Base-by-base conservation (phyloP, 2,797 vertebrate species). In the Gastrophryne carolinensis region DNA sequence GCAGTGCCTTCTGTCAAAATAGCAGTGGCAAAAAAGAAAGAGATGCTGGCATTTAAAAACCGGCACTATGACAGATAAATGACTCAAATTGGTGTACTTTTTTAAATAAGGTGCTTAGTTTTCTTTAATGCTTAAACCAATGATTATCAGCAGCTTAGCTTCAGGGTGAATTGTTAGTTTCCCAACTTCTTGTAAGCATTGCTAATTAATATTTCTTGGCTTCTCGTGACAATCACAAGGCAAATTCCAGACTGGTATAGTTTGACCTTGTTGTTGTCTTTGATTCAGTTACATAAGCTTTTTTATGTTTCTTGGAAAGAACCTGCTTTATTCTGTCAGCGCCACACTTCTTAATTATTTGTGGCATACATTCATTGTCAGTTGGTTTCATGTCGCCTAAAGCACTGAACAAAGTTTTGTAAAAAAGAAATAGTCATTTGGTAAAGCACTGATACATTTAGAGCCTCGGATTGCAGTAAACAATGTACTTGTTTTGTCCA, bases 211-310 rank as follows among this genome's bases (percentile, higher is more conserved):
- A 58, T 54, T 71, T 77, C 26, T 62, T 41, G 32, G 34, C n/a
- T 32, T 56, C 60, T 77, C 57, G 67, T 77, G 74, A 76, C 73
- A 69, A 61, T 75, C 73, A 75, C 64, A 68, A 70, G 66, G 57
- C 63, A 70, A 39, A 70, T 70, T 70, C 74, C 66, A 63, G 13
- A 47, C 34, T 17, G 4, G 26, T 70, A 15, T 35, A 57, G 13
- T 66, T 54, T 29, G 64, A 71, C 64, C 60, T 71, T 77, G 61
- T 34, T 39, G 47, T 62, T 69, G 47, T 13, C 41, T 70, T 76
- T 75, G 41, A 70, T 19, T 26, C 41, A 56, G 24, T 19, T 41
- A 37, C 58, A 34, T 69, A 54, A 63, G 57, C 24, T 63, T 56
- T 62, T 76, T 44, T 70, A 30, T 17, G 34, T 47, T 52, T 63